phyloP scores from a whole-genome alignment of 2,888 invertebrate species.

The Encarsia formosa region DNA sequence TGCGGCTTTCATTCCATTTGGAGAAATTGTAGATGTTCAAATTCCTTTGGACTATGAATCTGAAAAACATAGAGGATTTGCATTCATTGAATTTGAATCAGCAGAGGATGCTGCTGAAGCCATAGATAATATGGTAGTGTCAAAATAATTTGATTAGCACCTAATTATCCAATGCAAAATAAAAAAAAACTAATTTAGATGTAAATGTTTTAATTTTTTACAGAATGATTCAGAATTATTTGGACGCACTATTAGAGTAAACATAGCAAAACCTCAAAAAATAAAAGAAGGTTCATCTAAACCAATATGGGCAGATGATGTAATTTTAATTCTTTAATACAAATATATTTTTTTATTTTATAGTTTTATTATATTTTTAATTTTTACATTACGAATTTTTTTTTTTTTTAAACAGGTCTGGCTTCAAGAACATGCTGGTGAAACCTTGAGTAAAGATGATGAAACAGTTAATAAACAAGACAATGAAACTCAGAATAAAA shows the following conservation, averaged over 20 bases:
- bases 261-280: constrained; percentile 94
- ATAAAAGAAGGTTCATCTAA: constrained; percentile 92
- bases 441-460: constrained; percentile 63
- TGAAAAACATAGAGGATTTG: constrained; percentile 97
- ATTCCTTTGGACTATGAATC: constrained; percentile 97
- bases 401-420: too few species aligned
- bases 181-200: neutral
- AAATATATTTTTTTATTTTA: too few species aligned
- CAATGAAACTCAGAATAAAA: constrained; percentile 44
- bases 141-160: neutral
- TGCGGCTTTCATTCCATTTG: constrained; percentile 97
- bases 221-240: constrained; percentile 97
- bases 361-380: too few species aligned
- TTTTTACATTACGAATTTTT: too few species aligned
- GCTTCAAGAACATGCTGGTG: constrained; percentile 96
- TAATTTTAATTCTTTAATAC: too few species aligned
- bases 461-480: constrained; percentile 48
- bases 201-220: constrained; percentile 6
- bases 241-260: constrained; percentile 92
- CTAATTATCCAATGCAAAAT: neutral
- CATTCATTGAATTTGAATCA: constrained; percentile 96
- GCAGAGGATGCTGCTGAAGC: constrained; percentile 98
- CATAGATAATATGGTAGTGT: constrained; percentile 93
- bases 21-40: constrained; percentile 96
- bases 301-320: constrained; percentile 97